Percentiles rank a stretch among this genome's conserved stretches.
Evolutionary conservation across 1,140 invertebrate genomes (phyloP).

Genomic region (Aphelinus certus): DNA sequence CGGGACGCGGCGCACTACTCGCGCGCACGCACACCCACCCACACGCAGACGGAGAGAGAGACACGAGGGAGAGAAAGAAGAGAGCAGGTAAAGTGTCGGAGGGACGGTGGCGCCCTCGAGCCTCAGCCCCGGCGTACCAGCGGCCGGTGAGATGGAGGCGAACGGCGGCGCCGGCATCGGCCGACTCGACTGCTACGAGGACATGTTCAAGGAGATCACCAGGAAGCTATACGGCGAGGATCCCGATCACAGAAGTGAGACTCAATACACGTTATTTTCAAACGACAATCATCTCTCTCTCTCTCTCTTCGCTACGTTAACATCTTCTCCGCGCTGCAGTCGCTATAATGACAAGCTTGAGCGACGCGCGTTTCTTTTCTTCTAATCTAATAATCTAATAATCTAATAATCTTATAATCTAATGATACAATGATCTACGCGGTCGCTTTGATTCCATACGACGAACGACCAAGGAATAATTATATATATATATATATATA

Average conservation of each 20-base stretch:
- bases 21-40: background rate
- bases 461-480: no score
- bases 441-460: no score
- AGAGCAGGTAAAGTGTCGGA: constrained; percentile 26
- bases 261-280: no score
- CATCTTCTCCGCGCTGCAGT: no score
- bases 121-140: constrained; percentile 7
- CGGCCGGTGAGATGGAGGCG: constrained; percentile 58
- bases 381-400: no score
- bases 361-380: no score
- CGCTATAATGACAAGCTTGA: no score
- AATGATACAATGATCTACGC: no score
- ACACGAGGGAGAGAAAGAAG: constrained; percentile 20
- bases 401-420: no score
- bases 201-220: constrained; percentile 89
- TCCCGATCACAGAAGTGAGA: constrained; percentile 64
- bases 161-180: constrained; percentile 63
- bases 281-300: background rate
- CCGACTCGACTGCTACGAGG: constrained; percentile 74
- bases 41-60: constrained; percentile 21
- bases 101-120: background rate
- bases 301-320: background rate
- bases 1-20: no score
- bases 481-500: no score
- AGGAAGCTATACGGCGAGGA: constrained; percentile 90